Evolutionary conservation across 2,113 vertebrate species (phyloP).

Genomic region (Phaethornis superciliosus): DNA sequence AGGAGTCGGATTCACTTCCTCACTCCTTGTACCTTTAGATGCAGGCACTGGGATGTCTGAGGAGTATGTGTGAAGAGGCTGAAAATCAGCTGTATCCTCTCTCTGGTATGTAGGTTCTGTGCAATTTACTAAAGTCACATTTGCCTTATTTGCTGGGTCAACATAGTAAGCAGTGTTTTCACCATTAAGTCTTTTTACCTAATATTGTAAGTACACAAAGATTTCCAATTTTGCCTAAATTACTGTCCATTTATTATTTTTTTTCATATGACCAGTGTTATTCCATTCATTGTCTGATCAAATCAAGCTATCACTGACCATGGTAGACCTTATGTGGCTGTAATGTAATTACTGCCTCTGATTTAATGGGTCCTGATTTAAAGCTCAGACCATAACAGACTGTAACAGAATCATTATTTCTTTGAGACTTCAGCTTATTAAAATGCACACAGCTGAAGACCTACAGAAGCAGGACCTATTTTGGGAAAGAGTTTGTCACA

Average conservation of each 20-base stretch:
- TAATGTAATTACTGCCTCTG: not conserved
- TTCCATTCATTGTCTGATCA: not conserved
- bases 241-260: not conserved
- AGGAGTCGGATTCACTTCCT: not conserved
- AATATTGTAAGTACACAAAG: not conserved
- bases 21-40: not conserved
- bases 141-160: not conserved
- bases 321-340: not conserved
- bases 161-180: not conserved
- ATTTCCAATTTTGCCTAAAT: not conserved
- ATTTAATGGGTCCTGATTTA: not conserved
- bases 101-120: not conserved
- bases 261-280: not conserved
- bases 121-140: not conserved
- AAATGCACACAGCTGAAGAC: constrained; percentile 17
- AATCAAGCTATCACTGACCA: not conserved
- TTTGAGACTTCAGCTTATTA: not conserved
- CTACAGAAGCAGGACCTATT: constrained; percentile 28
- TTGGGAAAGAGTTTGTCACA: constrained; percentile 43
- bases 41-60: accelerated
- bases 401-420: constrained; percentile 5
- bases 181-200: not conserved
- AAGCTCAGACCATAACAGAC: not conserved
- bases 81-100: not conserved
- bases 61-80: not conserved